phyloP scores from a whole-genome alignment of 2,113 vertebrate species.

The Vidua macroura region DNA sequence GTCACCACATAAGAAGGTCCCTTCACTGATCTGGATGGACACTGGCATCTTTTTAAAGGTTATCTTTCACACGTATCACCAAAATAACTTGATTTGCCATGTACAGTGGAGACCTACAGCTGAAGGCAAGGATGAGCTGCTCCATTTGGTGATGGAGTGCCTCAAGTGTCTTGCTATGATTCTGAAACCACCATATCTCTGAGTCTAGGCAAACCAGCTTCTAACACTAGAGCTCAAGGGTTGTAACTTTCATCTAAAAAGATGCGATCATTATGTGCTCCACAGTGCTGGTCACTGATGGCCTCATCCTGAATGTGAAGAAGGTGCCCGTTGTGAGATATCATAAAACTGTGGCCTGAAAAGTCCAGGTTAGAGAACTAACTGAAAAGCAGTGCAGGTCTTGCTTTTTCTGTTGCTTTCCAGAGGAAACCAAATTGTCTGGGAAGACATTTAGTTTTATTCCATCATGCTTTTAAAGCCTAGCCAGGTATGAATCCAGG shows the following conservation, averaged over 20 bases:
- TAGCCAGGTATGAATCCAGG: constrained; percentile 22
- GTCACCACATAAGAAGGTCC: neutral
- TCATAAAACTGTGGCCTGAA: neutral
- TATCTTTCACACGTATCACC: neutral
- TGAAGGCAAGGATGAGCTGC: neutral
- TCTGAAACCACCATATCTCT: neutral
- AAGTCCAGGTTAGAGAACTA: neutral
- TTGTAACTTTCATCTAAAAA: neutral
- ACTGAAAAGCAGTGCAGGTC: neutral
- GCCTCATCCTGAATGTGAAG: neutral
- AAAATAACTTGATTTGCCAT: neutral
- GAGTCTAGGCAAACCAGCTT: neutral
- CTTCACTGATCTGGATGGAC: neutral
- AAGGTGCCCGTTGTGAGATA: neutral
- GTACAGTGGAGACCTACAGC: neutral
- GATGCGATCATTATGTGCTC: neutral
- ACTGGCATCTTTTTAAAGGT: neutral
- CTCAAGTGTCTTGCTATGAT: neutral
- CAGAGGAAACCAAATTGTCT: neutral
- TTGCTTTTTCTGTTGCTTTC: neutral
- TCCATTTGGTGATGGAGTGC: neutral
- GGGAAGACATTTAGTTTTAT: neutral
- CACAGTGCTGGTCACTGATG: neutral
- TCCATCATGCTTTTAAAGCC: neutral
- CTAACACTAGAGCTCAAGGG: neutral